Evolutionary conservation across 2,888 invertebrate species (phyloP).

Genomic region (Herminia tarsipennalis): DNA sequence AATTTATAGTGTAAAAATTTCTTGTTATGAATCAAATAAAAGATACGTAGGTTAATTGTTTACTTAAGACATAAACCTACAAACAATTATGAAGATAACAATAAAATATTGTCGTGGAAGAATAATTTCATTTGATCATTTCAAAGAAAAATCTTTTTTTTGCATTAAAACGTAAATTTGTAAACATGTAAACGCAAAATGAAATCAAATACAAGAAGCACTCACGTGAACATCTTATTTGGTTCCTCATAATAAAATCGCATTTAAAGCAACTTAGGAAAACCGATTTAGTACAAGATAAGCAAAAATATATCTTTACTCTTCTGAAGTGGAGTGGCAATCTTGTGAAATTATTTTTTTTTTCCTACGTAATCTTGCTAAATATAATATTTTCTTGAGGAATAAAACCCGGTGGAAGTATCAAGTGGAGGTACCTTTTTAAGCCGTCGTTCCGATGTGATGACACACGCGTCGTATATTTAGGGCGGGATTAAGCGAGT

Average conservation of each 20-base stretch:
- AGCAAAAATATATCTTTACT: conserved; percentile 47
- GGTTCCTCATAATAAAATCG: conserved; percentile 47
- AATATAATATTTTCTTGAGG: conserved; percentile 56
- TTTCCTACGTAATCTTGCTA: conserved; percentile 55
- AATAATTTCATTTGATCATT: not conserved
- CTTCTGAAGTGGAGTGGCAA: conserved; percentile 55
- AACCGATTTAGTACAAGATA: conserved; percentile 49
- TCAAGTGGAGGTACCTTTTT: conserved; percentile 43
- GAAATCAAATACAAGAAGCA: conserved; percentile 40
- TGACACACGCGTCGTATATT: conserved; percentile 48
- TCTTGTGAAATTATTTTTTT: conserved; percentile 62
- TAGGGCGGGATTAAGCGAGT: conserved; percentile 44
- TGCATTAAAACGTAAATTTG: conserved; percentile 15
- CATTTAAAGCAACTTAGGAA: conserved; percentile 49
- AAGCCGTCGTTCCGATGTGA: conserved; percentile 41
- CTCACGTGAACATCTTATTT: conserved; percentile 45
- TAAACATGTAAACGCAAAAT: conserved; percentile 33
- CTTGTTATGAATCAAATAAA: no score
- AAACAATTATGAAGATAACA: no score
- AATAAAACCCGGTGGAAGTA: conserved; percentile 43
- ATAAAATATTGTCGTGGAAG: no score
- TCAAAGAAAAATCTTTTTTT: not conserved
- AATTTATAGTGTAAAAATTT: no score
- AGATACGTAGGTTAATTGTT: no score
- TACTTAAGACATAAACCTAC: no score